A percentile compares a stretch with the other conserved stretches of the same genome.
Conservation (phyloP, 1,140 invertebrate species). For the Apis laboriosa region DNA sequence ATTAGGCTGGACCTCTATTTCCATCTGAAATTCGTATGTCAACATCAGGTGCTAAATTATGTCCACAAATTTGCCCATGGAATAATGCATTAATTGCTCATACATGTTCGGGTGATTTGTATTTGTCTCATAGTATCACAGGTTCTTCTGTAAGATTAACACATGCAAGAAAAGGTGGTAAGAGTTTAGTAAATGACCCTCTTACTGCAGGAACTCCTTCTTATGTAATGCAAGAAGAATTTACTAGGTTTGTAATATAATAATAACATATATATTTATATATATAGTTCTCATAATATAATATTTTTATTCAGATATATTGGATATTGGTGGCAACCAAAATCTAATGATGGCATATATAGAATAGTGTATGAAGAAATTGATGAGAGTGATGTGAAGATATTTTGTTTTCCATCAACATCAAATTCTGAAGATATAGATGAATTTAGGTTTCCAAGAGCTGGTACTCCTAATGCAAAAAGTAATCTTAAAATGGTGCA, state of each 20-base stretch:
- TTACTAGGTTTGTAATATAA: slow-evolving; percentile 82
- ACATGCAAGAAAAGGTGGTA: slow-evolving; percentile 89
- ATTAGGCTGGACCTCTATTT: slow-evolving; percentile 85
- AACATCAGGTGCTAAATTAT: slow-evolving; percentile 87
- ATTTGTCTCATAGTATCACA: slow-evolving; percentile 90
- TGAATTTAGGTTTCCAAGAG: slow-evolving; percentile 95
- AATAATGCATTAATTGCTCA: slow-evolving; percentile 94
- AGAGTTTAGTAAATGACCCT: slow-evolving; percentile 90
- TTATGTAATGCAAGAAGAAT: slow-evolving; percentile 99
- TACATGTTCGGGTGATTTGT: slow-evolving; percentile 94
- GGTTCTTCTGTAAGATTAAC: slow-evolving; percentile 89
- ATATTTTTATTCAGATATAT: slow-evolving; percentile 85
- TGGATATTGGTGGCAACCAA: slow-evolving; percentile 98
- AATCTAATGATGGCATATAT: slow-evolving; percentile 87
- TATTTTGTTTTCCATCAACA: slow-evolving; percentile 93
- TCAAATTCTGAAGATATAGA: slow-evolving; percentile 90
- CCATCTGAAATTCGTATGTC: slow-evolving; percentile 87
- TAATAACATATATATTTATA: neutral
- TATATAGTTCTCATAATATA: neutral
- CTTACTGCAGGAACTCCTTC: slow-evolving; percentile 95
- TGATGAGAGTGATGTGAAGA: slow-evolving; percentile 96
- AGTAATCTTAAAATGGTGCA: slow-evolving; percentile 94
- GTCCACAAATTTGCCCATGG: slow-evolving; percentile 95
- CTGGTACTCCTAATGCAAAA: slow-evolving; percentile 94
- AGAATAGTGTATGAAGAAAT: slow-evolving; percentile 98